Percentiles rank a stretch among this genome's conserved stretches.
phyloP scores from a whole-genome alignment of 53 echinoderm and acorn worm genomes.

The Mesocentrotus franciscanus region DNA sequence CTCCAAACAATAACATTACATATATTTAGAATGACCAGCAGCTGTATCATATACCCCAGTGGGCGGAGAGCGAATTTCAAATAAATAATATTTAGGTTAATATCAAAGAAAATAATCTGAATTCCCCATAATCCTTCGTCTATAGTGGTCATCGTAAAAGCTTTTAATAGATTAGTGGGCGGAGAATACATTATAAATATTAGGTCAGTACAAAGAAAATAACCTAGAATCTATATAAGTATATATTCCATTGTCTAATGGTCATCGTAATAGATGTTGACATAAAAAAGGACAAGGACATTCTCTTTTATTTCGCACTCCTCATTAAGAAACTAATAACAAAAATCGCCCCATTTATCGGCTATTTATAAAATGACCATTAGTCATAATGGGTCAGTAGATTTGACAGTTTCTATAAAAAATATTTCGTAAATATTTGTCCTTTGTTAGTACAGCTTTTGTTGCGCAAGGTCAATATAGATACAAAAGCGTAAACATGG shows the following conservation, averaged over 20 bases:
- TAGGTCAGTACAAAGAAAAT: no score
- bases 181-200: no score
- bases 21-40: neutral
- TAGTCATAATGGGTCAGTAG: neutral
- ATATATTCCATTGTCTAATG: no score
- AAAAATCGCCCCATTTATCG: neutral
- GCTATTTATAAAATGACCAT: neutral
- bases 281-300: neutral
- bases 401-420: neutral
- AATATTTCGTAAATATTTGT: neutral
- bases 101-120: neutral
- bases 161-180: no score
- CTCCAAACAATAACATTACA: neutral
- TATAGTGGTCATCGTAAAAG: neutral
- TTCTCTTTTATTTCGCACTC: neutral
- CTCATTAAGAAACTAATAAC: neutral
- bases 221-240: no score
- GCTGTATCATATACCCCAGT: neutral
- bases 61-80: neutral
- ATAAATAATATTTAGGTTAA: neutral
- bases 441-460: neutral
- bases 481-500: neutral
- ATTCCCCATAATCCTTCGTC: neutral
- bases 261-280: neutral
- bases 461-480: neutral